Base-by-base conservation (phyloP, 2,113 vertebrate species). In the Thomomys bottae region DNA sequence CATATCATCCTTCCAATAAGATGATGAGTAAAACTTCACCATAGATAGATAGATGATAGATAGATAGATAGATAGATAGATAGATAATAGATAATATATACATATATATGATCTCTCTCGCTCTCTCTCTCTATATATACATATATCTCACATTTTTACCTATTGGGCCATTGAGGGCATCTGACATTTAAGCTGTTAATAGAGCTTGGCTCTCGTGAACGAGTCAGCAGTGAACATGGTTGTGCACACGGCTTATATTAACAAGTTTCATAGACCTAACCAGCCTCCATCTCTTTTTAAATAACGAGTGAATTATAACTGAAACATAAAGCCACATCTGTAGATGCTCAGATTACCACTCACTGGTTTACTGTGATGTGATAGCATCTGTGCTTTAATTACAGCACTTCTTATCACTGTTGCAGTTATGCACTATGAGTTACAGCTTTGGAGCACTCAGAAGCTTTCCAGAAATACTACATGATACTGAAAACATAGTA, bases 281-380 rank as follows among this genome's bases (percentile, higher is more conserved):
- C 8, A 92, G 68, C 86, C 6, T 49, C 36, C 7, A 64, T 67
- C 20, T 61, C 6, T 63, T 66, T 67, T 45, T 34, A 23, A 28
- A 66, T 78, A 88, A 77, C 7, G 40, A 87, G 6, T 81, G 54
- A 91, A 88, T 88, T 89, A 54, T 26, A 81, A 32, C 40, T 75
- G 79, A 95, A 94, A 93, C 38, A 59, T 32, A 83, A 91, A 91
- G 45, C 68, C 63, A 87, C 23, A 84, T 59, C n/a, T 90, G 42
- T 66, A 70, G 84, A 87, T 73, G 77, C 64, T 54, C 79, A 72
- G 32, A 89, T 32, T 54, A 17, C 10, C 85, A 59, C 17, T 38
- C 23, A 1, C 23, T 90, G n/a, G 76, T 42, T 85, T 78, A 64
- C 61, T 86, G 28, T 34, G 63, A 76, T 34, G 80, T 88, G 75